Evolutionary conservation across 2,888 invertebrate species (phyloP).

Genomic region (Caenorhabditis angaria): DNA sequence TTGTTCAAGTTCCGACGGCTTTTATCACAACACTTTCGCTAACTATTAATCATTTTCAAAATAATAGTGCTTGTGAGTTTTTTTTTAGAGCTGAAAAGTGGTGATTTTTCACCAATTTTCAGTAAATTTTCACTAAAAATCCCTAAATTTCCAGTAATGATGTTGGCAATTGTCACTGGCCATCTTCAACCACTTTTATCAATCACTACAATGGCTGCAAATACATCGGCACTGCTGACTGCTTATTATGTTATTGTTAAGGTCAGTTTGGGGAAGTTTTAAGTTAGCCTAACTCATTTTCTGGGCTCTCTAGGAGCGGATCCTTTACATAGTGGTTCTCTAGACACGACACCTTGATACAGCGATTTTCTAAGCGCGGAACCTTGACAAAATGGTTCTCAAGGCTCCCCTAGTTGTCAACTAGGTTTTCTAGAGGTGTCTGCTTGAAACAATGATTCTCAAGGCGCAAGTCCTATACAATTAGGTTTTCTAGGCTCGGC

Average conservation of each 20-base stretch:
- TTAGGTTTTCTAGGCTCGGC: too few species aligned
- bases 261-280: conserved; percentile 19
- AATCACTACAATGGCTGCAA: conserved; percentile 68
- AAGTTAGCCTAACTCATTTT: not conserved
- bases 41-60: conserved; percentile 70
- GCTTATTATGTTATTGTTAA: conserved; percentile 72
- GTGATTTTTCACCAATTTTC: not conserved
- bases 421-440: too few species aligned
- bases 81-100: not conserved
- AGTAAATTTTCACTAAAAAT: not conserved
- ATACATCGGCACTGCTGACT: conserved; percentile 68
- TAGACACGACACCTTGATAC: too few species aligned
- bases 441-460: too few species aligned
- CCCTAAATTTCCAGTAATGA: conserved; percentile 57
- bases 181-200: conserved; percentile 70
- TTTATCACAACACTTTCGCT: conserved; percentile 68
- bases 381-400: too few species aligned
- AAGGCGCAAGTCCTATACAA: too few species aligned
- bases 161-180: conserved; percentile 65
- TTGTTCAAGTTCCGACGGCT: conserved; percentile 70
- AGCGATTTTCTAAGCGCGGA: too few species aligned
- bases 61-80: conserved; percentile 64
- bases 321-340: too few species aligned
- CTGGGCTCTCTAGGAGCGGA: too few species aligned
- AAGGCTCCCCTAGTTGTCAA: too few species aligned